Conservation (phyloP, 2,797 vertebrate species). For the Clarias laeviceps region DNA sequence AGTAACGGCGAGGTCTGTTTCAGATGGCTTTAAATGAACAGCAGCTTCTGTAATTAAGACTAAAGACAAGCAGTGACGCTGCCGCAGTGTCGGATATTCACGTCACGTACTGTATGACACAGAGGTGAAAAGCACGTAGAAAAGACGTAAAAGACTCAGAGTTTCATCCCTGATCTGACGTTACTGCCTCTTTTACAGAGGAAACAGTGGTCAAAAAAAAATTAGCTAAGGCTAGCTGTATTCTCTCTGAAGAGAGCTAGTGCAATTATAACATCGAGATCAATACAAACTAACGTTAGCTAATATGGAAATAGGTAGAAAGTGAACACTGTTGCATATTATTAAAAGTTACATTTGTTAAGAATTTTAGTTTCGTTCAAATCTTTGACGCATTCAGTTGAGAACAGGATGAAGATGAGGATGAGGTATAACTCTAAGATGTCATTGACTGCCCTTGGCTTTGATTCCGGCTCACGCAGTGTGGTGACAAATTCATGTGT, state of each 20-base stretch:
- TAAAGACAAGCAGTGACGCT: background rate
- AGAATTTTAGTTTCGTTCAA: background rate
- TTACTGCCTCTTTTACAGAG: too few relatives aligned
- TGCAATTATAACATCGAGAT: too few relatives aligned
- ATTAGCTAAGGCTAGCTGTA: background rate
- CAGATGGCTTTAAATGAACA: conserved; percentile 39
- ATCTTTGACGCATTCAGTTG: background rate
- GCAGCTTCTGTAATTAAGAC: conserved; percentile 39
- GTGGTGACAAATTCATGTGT: too few relatives aligned
- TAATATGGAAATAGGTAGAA: background rate
- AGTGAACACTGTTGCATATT: background rate
- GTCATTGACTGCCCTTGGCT: too few relatives aligned
- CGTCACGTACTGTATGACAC: background rate
- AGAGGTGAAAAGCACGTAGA: too few relatives aligned
- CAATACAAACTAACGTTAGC: background rate
- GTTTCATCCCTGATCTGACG: background rate
- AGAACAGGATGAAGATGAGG: too few relatives aligned
- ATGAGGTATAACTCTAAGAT: too few relatives aligned
- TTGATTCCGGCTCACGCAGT: too few relatives aligned
- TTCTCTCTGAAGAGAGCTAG: background rate
- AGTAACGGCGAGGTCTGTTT: conserved; percentile 32
- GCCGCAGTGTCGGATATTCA: background rate
- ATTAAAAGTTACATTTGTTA: background rate
- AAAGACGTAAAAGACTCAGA: background rate
- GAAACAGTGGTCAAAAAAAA: background rate